A percentile compares a stretch with the other conserved stretches of the same genome.
These are phyloP conservation scores for Chunga burmeisteri DNA, from an alignment of 2,113 vertebrate genomes.

Conservation along the genomic window DNA sequence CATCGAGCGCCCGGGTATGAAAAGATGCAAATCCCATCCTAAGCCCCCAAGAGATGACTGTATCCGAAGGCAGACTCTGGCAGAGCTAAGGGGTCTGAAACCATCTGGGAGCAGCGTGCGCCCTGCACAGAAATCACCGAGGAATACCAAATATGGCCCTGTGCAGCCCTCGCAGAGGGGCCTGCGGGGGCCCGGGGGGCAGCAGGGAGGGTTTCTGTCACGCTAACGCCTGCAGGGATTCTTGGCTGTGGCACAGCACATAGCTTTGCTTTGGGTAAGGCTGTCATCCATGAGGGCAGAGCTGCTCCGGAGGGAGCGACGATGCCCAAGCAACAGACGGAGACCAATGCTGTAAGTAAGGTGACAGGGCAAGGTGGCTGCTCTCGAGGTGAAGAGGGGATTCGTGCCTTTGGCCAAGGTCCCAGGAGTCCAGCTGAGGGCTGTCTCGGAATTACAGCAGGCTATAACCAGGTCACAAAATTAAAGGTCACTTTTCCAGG, in stretches of 20 bases:
- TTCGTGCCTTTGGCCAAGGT: background rate
- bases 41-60: accelerated
- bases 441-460: background rate
- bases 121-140: background rate
- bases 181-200: background rate
- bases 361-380: background rate
- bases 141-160: background rate
- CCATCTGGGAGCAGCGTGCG: background rate
- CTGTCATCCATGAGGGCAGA: background rate
- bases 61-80: background rate
- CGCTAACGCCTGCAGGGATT: background rate
- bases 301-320: background rate
- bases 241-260: background rate
- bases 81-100: background rate
- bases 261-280: background rate
- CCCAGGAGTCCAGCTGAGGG: background rate
- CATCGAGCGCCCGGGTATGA: accelerated
- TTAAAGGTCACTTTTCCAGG: background rate
- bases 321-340: background rate
- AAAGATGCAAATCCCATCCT: background rate
- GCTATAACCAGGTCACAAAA: background rate
- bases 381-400: too few relatives aligned
- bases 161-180: background rate
- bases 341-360: accelerated
- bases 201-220: background rate